phyloP scores from a whole-genome alignment of 92 coral and sea anemone genomes.

The Bergia puertoricense region DNA sequence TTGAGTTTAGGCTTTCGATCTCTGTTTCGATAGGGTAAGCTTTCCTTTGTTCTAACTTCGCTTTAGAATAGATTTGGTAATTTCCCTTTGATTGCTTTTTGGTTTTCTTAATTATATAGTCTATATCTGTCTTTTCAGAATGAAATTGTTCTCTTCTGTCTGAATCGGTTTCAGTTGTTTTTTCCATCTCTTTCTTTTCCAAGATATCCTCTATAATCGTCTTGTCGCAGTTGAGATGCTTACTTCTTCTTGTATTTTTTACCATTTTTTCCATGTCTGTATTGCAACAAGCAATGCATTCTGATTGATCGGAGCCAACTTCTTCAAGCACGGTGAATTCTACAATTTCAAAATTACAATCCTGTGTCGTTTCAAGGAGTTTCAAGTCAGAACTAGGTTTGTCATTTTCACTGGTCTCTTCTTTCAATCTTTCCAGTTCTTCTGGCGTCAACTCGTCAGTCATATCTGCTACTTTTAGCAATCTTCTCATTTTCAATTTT shows the following conservation, averaged over 20 bases:
- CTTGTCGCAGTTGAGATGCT: neutral
- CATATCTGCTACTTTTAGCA: neutral
- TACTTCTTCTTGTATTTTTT: neutral
- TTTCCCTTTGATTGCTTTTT: neutral
- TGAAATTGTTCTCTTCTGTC: neutral
- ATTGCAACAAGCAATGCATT: neutral
- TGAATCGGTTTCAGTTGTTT: neutral
- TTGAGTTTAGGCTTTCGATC: neutral
- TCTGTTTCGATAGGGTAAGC: neutral
- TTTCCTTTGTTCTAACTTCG: neutral
- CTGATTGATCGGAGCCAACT: neutral
- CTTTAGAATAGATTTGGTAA: neutral
- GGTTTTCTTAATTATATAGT: neutral
- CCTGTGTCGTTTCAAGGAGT: neutral
- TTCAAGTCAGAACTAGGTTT: neutral
- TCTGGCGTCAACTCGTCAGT: neutral
- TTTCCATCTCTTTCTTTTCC: neutral
- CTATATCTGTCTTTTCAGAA: neutral
- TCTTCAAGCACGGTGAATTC: neutral
- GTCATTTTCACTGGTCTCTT: neutral
- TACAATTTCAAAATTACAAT: neutral
- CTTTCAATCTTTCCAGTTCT: neutral
- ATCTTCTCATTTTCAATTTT: conserved; percentile 13
- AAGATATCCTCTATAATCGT: neutral
- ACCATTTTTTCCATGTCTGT: neutral